Evolutionary conservation across 2,113 vertebrate genomes (phyloP).

Genomic region (Neodontobutis hainanensis): DNA sequence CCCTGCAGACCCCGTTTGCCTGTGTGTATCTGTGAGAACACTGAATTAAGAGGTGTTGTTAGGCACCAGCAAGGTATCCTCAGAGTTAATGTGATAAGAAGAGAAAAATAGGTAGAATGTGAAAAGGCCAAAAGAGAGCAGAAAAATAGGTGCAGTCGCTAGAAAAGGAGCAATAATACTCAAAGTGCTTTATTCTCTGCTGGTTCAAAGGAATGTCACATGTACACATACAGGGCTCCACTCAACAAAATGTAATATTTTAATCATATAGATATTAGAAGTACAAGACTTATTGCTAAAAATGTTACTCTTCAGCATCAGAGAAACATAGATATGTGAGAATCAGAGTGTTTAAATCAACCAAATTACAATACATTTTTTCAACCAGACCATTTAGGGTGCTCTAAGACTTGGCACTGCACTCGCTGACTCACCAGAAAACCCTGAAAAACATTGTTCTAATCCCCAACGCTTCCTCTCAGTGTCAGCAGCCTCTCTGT

Average conservation of each 20-base stretch:
- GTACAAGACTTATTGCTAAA: too few relatives aligned
- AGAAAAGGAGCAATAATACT: neutral
- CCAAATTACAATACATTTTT: constrained; percentile 16
- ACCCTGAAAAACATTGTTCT: constrained; percentile 29
- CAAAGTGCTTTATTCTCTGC: too few relatives aligned
- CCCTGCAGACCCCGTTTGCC: constrained; percentile 20
- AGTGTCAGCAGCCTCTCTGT: constrained; percentile 43
- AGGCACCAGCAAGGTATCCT: constrained; percentile 30
- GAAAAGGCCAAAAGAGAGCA: constrained; percentile 19
- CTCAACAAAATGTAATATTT: too few relatives aligned
- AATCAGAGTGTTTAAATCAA: constrained; percentile 6
- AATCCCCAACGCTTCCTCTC: constrained; percentile 47
- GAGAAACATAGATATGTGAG: neutral
- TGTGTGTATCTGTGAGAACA: constrained; percentile 3
- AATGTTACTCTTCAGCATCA: too few relatives aligned
- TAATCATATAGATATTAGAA: too few relatives aligned
- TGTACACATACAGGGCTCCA: too few relatives aligned
- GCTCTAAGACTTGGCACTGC: neutral
- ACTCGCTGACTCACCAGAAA: constrained; percentile 52
- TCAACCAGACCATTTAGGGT: constrained; percentile 12
- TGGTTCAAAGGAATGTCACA: neutral
- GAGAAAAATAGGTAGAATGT: constrained; percentile 22
- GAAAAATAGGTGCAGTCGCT: constrained; percentile 36
- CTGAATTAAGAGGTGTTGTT: constrained; percentile 54
- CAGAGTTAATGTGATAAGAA: constrained; percentile 34